Evolutionary conservation across 53 echinoderm and acorn worm species (phyloP), one percentile per base, ranked within the genome.

Genomic region (Holothuria leucospilota): DNA sequence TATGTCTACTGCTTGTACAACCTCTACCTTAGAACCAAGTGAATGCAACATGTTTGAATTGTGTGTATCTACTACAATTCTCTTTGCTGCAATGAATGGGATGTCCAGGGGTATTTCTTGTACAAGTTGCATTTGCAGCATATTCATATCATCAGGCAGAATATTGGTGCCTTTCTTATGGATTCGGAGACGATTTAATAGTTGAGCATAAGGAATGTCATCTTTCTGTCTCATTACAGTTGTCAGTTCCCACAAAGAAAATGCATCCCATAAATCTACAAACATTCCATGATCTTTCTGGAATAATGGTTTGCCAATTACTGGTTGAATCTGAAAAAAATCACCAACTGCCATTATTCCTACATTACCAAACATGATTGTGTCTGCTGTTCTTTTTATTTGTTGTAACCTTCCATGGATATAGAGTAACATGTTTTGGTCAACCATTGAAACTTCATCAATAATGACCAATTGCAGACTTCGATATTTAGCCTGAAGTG

Each of bases 381-480:
- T 51, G 71, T 78, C 42, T 16, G 62, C 38, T 84, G 39, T 59
- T 71, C 86, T 87, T 61, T 94, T 92, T 29, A 92, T 90, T 61
- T 92, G 94, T 30, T 79, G 78, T 38, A 91, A 62, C 58, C 89
- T 85, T 20, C 88, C 86, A 82, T 93, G 93, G 13, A 93, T 88
- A 60, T 89, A 89, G 15, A 58, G 63, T 24, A 94, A 49, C 58
- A 90, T 62, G 56, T 87, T 94, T 12, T 89, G 84, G 71, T 89
- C 67, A 51, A 94, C 94, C 89, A 90, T 94, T 69, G 92, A 92
- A 65, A 94, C 84, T 59, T 92, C 94, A 92, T 94, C 92, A 62
- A 94, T 90, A 80, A 94, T 89, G 10, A 94, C 46, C 38, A 94
- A 86, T 25, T 94, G 90, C 20, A 94, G 39, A 30, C 92, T 84